phyloP scores from a whole-genome alignment of 2,797 vertebrate species.

The Prionace glauca region DNA sequence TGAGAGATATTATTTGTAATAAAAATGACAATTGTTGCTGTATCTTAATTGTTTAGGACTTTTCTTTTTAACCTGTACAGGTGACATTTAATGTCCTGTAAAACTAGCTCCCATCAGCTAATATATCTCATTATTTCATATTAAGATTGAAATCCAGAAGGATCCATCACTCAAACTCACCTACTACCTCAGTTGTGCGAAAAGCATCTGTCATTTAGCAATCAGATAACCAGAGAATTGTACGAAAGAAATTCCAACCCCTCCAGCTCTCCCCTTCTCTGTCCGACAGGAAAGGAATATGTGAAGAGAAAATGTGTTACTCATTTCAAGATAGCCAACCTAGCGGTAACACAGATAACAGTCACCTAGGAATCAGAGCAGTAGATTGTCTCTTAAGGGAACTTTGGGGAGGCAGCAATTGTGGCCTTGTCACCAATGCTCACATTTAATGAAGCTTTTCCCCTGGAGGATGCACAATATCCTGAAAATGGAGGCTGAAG shows the following conservation, averaged over 20 bases:
- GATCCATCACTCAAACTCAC: not conserved
- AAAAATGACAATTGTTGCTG: not conserved
- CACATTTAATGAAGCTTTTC: not conserved
- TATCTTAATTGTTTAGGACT: not conserved
- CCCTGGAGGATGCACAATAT: not conserved
- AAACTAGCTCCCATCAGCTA: not conserved
- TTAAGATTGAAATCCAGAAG: not conserved
- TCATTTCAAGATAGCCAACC: not conserved
- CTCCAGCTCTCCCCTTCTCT: not conserved
- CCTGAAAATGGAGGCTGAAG: not conserved
- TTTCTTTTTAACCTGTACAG: conserved; percentile 1
- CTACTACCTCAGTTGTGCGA: conserved; percentile 17
- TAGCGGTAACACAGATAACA: not conserved
- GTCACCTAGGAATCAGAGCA: not conserved
- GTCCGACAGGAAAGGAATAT: not conserved
- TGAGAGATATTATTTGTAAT: conserved; percentile 22
- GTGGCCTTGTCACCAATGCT: not conserved
- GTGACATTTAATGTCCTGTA: not conserved
- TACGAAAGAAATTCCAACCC: not conserved
- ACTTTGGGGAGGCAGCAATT: not conserved
- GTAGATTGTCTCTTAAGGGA: not conserved
- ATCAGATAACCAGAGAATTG: not conserved
- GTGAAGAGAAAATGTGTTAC: not conserved
- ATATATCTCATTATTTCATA: conserved; percentile 1
- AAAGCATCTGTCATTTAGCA: not conserved